A percentile compares a stretch with the other conserved stretches of the same genome.
phyloP scores from a whole-genome alignment of 2,113 vertebrate genomes.

The Oncorhynchus gorbuscha region DNA sequence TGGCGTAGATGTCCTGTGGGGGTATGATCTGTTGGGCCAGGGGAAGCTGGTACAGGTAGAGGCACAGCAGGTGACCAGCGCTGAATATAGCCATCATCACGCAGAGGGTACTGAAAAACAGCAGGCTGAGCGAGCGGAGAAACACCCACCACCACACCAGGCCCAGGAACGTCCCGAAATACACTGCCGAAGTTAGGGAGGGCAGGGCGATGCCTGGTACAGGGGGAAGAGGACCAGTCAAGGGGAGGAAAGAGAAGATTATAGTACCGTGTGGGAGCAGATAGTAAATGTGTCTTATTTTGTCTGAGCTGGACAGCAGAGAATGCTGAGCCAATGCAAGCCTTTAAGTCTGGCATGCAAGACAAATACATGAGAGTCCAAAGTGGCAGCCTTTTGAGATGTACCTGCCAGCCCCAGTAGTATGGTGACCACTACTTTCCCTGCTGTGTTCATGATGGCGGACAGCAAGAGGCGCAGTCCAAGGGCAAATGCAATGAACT shows the following conservation, averaged over 20 bases:
- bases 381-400: no score
- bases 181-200: constrained; percentile 77
- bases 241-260: background rate
- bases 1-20: constrained; percentile 72
- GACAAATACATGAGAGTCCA: no score
- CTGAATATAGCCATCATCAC: constrained; percentile 79
- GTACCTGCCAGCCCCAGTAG: constrained; percentile 81
- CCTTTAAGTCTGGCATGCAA: no score
- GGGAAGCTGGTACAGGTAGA: constrained; percentile 82
- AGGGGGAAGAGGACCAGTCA: constrained; percentile 20
- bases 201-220: constrained; percentile 72
- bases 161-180: constrained; percentile 75
- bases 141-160: constrained; percentile 82
- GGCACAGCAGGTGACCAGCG: constrained; percentile 69
- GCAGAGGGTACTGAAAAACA: constrained; percentile 75
- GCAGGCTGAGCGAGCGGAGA: constrained; percentile 58
- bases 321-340: background rate
- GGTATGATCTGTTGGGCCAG: constrained; percentile 71
- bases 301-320: no score
- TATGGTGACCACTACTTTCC: constrained; percentile 76
- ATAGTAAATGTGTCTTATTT: no score
- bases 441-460: constrained; percentile 67
- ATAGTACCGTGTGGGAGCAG: background rate
- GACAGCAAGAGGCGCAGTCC: constrained; percentile 69
- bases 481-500: constrained; percentile 66